Evolutionary conservation across 2,888 invertebrate species (phyloP), one percentile per base, ranked within the genome.

Genomic region (Megastigmus dorsalis): DNA sequence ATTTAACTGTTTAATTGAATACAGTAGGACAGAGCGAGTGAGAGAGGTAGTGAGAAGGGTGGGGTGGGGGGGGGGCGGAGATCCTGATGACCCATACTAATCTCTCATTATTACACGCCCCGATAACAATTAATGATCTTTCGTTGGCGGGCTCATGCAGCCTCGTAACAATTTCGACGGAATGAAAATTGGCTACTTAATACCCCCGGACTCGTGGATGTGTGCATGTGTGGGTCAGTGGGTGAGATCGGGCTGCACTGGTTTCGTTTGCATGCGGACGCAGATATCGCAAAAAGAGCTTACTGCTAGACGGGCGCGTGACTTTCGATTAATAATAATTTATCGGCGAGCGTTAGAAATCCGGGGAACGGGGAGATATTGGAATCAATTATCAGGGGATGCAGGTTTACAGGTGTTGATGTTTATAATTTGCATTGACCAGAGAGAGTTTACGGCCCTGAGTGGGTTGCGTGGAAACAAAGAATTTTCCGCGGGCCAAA

Each of bases 1-100:
- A 65, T 71, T 71, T 65, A 48, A 65, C 55, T 57, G 57, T 65
- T 57, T 57, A 71, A 71, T 71, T 71, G 57, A 65, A 65, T 71
- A 36, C 50, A 36, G 57, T n/a, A 33, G 52, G 43, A 54, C 4
- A 18, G 10, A 55, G n/a, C 2, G 50, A 13, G 10, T 26, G 41
- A 13, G 50, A 52, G 50, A 26, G 54, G 15, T 9, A 41, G 41
- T n/a, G 59, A 45, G 45, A 45, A 10, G 6, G 45, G 10, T 6
- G 13, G 7, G 5, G 5, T n/a, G 43, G 30, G 23, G 10, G 4
- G 10, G 13, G 15, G 26, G 36, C 7, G 7, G 4, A 18, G 10
- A 62, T 30, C 15, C 26, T 50, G 36, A 48, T 33, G 45, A 26
- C 10, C 57, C 33, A 18, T n/a, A n/a, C 43, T 54, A 62, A 70